Evolutionary conservation across 2,888 invertebrate genomes (phyloP), one percentile per base, ranked within the genome.

Genomic region (Pachymerium ferrugineum): DNA sequence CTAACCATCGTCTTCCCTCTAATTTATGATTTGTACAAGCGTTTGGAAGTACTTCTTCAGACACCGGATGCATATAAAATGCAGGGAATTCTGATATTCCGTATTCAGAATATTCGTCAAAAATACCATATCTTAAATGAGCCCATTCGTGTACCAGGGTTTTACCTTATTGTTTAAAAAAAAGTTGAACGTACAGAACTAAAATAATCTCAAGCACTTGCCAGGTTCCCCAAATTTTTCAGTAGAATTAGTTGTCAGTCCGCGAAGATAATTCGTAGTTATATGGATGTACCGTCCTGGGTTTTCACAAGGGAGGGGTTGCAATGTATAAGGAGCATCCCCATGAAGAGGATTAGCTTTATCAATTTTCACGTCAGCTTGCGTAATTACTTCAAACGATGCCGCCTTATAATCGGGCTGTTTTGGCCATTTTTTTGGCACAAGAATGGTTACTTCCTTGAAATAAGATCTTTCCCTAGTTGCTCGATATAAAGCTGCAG

Each of bases 391-490:
- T 31, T 74, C 33, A 33, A 73, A 75, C 6, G 71, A 71, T 19
- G 74, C 76, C 16, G 28, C 38, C 22, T 42, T 38, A 22, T 71
- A 22, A 3, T 22, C 19, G 16, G 85, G 84, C 88, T 89, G 89
- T 35, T 85, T 83, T 16, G 85, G 84, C 88, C 89, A 89, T 33
- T 85, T 83, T 67, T 84, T 80, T 5, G 89, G 89, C 75, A 89
- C 83, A 74, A 88, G 81, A 69, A 89, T 85, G 74, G 85, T 86
- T 75, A 88, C 84, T 67, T 86, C 84, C 75, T 86, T 84, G 78
- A 88, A 85, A 79, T 84, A 86, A 16, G 86, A 86, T 19, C 85
- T 81, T 33, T 86, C 85, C 78, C 86, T 85, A 71, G 88, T 84
- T 16, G 88, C 86, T 75, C 83, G 83, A 79, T 86, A 85, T 54